Percentiles rank a stretch among this genome's conserved stretches.
These are phyloP conservation scores for Riptortus pedestris DNA, from an alignment of 1,140 invertebrate genomes.

Conservation along the genomic window DNA sequence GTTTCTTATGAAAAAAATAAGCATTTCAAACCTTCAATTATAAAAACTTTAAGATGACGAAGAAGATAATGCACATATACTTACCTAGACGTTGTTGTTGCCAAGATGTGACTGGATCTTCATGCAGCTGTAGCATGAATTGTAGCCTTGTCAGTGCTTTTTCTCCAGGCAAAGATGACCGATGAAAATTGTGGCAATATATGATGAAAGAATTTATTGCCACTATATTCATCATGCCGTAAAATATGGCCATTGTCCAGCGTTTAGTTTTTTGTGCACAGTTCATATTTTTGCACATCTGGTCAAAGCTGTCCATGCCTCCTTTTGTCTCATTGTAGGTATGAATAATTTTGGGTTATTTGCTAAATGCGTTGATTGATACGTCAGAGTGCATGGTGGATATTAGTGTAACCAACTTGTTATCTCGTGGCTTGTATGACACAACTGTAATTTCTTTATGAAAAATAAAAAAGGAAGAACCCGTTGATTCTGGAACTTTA, in stretches of 20 bases:
- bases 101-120: no score
- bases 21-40: no score
- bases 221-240: not conserved
- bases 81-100: no score
- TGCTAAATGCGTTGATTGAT: no score
- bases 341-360: not conserved
- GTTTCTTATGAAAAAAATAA: no score
- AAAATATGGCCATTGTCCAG: not conserved
- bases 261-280: not conserved
- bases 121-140: no score
- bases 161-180: no score
- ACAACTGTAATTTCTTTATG: not conserved
- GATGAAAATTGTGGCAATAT: constrained; percentile 1
- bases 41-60: no score
- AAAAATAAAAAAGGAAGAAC: not conserved
- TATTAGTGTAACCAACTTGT: not conserved
- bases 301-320: not conserved
- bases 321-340: not conserved
- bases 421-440: not conserved
- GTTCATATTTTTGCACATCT: not conserved
- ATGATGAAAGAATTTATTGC: not conserved
- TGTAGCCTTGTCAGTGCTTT: no score
- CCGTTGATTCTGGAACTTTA: not conserved
- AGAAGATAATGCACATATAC: no score
- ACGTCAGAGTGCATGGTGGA: not conserved